Percentiles rank a stretch among this genome's conserved stretches.
These are phyloP conservation scores for Pyxicephalus adspersus DNA, from an alignment of 2,113 vertebrate species.

Conservation along the genomic window DNA sequence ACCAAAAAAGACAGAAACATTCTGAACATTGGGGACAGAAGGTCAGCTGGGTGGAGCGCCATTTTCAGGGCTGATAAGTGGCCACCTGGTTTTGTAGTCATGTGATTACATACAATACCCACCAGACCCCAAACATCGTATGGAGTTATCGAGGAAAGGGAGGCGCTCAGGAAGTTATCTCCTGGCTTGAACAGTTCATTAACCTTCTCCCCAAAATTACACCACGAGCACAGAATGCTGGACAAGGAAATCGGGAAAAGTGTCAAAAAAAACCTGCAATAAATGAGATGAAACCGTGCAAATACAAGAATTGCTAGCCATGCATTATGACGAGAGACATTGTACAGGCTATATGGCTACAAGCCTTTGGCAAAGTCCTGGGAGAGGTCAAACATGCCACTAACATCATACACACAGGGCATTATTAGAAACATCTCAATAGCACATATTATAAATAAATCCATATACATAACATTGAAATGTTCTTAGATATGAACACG, in stretches of 20 bases:
- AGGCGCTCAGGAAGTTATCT: too few species aligned
- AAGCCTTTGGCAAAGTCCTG: slow-evolving; percentile 93
- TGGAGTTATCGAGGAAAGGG: too few species aligned
- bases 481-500: slow-evolving; percentile 77
- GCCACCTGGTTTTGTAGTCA: too few species aligned
- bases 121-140: too few species aligned
- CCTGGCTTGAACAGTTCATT: too few species aligned
- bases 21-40: too few species aligned
- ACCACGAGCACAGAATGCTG: slow-evolving; percentile 80
- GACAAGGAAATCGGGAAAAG: slow-evolving; percentile 69
- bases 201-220: slow-evolving; percentile 51
- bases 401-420: slow-evolving; percentile 83
- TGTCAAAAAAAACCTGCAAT: slow-evolving; percentile 66
- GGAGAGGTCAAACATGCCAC: slow-evolving; percentile 91
- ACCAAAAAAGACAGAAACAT: too few species aligned
- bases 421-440: slow-evolving; percentile 80
- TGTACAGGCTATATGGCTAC: slow-evolving; percentile 79
- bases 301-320: slow-evolving; percentile 85
- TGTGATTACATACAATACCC: too few species aligned
- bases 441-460: slow-evolving; percentile 77
- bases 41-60: too few species aligned
- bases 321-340: slow-evolving; percentile 87
- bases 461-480: slow-evolving; percentile 80
- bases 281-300: slow-evolving; percentile 85
- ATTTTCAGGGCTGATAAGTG: too few species aligned